A percentile compares a stretch with the other conserved stretches of the same genome.
phyloP scores from a whole-genome alignment of 2,888 invertebrate genomes.

The Dryobotodes eremita region DNA sequence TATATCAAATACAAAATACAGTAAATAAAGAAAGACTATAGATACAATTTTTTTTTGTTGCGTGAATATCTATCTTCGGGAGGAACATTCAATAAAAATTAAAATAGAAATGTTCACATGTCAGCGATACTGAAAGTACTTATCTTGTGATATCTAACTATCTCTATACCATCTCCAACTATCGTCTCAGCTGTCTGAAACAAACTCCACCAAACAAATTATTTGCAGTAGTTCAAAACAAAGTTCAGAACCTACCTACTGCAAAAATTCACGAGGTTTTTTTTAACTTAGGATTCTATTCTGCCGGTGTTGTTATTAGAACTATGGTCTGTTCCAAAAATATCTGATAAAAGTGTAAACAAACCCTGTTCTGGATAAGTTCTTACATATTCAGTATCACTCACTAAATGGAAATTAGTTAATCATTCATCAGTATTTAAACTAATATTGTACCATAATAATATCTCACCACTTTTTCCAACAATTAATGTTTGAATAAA shows the following conservation, averaged over 20 bases:
- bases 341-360: too few species aligned
- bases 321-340: too few species aligned
- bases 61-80: neutral
- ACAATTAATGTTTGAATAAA: too few species aligned
- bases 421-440: too few species aligned
- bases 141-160: constrained; percentile 40
- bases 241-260: neutral
- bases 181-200: constrained; percentile 36
- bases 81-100: constrained; percentile 4
- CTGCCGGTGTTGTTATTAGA: neutral
- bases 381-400: too few species aligned
- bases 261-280: neutral
- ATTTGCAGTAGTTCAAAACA: constrained; percentile 37
- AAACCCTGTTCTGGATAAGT: too few species aligned
- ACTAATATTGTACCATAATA: too few species aligned
- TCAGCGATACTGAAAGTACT: constrained; percentile 12
- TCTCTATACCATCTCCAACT: constrained; percentile 36
- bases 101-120: constrained; percentile 27
- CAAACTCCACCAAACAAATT: constrained; percentile 20
- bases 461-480: too few species aligned
- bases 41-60: neutral
- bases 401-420: too few species aligned
- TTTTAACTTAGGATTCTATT: too few species aligned
- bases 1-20: neutral
- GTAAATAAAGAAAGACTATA: neutral